Evolutionary conservation across 2,888 invertebrate species (phyloP).

Genomic region (Cyrtodaria siliqua): DNA sequence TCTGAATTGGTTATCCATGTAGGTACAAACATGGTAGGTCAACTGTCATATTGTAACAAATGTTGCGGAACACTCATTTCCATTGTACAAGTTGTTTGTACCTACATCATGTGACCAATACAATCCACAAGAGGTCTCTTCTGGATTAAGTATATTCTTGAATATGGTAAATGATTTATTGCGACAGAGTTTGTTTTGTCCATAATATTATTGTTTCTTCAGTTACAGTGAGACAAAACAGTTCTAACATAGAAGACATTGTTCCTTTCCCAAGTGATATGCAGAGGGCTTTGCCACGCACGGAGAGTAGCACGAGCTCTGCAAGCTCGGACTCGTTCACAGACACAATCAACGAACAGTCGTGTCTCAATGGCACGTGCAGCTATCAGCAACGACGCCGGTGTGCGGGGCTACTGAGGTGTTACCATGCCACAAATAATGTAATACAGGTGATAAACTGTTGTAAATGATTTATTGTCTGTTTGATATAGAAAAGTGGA

Average conservation of each 20-base stretch:
- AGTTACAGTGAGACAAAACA: conserved; percentile 6
- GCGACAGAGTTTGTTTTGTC: too few species aligned
- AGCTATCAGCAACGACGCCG: conserved; percentile 71
- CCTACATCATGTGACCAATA: too few species aligned
- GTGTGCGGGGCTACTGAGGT: conserved; percentile 74
- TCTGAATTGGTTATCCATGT: too few species aligned
- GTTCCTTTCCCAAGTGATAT: conserved; percentile 69
- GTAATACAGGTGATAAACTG: conserved; percentile 12
- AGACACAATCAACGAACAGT: conserved; percentile 61
- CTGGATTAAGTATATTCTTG: too few species aligned
- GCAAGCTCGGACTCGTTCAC: conserved; percentile 37
- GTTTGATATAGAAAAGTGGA: too few species aligned
- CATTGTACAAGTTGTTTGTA: too few species aligned
- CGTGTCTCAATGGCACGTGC: conserved; percentile 74
- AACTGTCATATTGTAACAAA: too few species aligned
- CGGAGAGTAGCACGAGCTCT: conserved; percentile 26
- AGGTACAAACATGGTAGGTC: too few species aligned
- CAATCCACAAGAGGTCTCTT: too few species aligned
- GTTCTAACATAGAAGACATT: conserved; percentile 77
- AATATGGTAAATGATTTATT: too few species aligned
- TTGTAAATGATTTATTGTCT: too few species aligned
- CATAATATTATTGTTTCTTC: background rate
- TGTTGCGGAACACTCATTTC: too few species aligned
- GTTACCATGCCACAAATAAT: conserved; percentile 65
- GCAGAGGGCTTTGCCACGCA: conserved; percentile 27